These are phyloP conservation scores for Zhengitettix transpicula DNA, from an alignment of 2,888 invertebrate species.

Conservation along the genomic window DNA sequence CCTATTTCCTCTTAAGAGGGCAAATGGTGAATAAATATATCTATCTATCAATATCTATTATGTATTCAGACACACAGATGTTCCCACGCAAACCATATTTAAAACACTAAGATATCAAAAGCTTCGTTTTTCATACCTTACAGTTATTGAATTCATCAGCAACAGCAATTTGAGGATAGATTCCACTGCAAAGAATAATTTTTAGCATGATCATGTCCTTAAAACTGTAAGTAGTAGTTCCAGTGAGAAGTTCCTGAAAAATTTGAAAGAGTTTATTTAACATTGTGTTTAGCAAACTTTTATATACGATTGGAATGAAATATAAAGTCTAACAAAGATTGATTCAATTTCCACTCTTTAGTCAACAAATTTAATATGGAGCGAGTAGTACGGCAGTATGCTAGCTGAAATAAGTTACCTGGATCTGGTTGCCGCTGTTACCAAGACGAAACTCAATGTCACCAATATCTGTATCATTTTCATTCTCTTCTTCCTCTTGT, in stretches of 20 bases:
- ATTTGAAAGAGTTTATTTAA: too few species aligned
- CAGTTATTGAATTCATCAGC: constrained; percentile 87
- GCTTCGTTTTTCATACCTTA: constrained; percentile 34
- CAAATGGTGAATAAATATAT: too few species aligned
- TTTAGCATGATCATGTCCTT: constrained; percentile 54
- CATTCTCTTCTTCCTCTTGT: constrained; percentile 35
- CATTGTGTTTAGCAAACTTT: too few species aligned
- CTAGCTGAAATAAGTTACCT: constrained; percentile 25
- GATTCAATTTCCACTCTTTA: too few species aligned
- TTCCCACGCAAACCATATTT: too few species aligned
- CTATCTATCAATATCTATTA: too few species aligned
- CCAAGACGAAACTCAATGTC: constrained; percentile 77
- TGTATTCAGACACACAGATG: too few species aligned
- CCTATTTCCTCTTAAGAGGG: too few species aligned
- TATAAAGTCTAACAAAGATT: too few species aligned
- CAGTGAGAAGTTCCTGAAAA: constrained; percentile 38
- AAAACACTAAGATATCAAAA: too few species aligned
- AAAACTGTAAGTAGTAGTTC: constrained; percentile 43
- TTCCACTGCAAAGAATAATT: constrained; percentile 73
- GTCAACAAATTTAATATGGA: too few species aligned
- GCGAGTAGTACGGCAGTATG: background rate
- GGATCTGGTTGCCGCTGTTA: constrained; percentile 56
- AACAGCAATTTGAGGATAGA: constrained; percentile 92
- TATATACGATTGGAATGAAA: too few species aligned
- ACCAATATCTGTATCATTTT: constrained; percentile 45